These are phyloP conservation scores for Melanotaenia boesemani DNA, from an alignment of 2,797 vertebrate genomes.

Conservation along the genomic window DNA sequence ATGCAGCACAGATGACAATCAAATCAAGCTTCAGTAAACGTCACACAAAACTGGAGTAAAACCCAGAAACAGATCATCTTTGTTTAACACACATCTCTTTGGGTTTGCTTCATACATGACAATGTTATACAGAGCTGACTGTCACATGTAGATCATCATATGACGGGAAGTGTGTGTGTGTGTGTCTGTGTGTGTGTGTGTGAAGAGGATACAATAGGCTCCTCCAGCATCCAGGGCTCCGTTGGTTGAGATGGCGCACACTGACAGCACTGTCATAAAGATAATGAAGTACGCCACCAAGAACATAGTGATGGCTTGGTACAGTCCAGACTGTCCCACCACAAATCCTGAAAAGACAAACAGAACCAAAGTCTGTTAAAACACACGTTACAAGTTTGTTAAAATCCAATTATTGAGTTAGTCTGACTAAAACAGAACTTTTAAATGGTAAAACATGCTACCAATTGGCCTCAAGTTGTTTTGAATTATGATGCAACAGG, in stretches of 20 bases:
- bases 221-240: constrained; percentile 92
- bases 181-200: background rate
- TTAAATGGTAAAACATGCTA: too few relatives aligned
- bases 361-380: background rate
- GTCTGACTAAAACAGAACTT: too few relatives aligned
- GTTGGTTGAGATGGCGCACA: constrained; percentile 93
- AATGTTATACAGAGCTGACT: background rate
- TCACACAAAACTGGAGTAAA: background rate
- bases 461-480: too few relatives aligned
- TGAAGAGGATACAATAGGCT: constrained; percentile 91
- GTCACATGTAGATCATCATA: constrained; percentile 14
- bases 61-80: background rate
- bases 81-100: background rate
- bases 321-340: constrained; percentile 91
- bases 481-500: too few relatives aligned
- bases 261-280: constrained; percentile 90
- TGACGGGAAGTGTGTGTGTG: background rate
- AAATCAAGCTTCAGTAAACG: constrained; percentile 2
- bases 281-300: constrained; percentile 93
- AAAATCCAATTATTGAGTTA: too few relatives aligned
- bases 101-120: background rate
- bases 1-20: background rate
- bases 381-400: too few relatives aligned
- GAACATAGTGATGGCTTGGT: constrained; percentile 89
- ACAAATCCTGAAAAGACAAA: constrained; percentile 70